Percentiles rank a stretch among this genome's conserved stretches.
Conservation (phyloP, 2,797 vertebrate genomes). For the Prunella strophiata region DNA sequence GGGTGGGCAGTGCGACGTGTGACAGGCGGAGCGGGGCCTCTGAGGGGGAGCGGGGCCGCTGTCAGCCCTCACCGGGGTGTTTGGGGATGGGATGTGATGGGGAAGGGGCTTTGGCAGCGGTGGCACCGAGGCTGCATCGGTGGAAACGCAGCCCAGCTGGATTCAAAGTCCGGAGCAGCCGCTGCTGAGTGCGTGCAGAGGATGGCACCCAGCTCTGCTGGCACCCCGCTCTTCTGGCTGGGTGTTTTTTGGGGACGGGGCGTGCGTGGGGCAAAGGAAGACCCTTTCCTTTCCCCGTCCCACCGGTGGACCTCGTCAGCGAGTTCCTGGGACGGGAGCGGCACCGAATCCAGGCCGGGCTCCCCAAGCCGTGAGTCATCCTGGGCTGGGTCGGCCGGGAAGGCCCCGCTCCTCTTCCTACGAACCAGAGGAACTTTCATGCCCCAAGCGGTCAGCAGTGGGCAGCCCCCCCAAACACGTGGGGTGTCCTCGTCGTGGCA, state of each 20-base stretch:
- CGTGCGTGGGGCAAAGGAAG: background rate
- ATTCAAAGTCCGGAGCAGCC: background rate
- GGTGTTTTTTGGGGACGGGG: background rate
- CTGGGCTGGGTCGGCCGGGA: background rate
- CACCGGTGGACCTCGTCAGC: accelerated
- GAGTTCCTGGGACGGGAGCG: background rate
- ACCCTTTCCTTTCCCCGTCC: background rate
- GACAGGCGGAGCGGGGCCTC: background rate
- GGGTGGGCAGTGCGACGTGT: background rate
- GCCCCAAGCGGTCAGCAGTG: accelerated
- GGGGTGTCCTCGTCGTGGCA: background rate
- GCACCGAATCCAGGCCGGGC: background rate
- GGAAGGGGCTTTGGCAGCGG: background rate
- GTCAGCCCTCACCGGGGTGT: background rate
- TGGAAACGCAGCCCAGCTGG: background rate
- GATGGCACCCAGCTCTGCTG: background rate
- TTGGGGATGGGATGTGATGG: background rate
- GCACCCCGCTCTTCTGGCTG: background rate
- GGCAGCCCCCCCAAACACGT: background rate
- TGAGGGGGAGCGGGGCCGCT: background rate
- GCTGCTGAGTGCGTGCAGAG: background rate
- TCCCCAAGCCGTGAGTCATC: background rate
- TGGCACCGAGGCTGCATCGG: too few relatives aligned
- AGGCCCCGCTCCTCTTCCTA: background rate
- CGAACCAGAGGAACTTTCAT: background rate